Percentiles rank a stretch among this genome's conserved stretches.
phyloP scores from a whole-genome alignment of 1,140 invertebrate genomes.

The Panagrolaimus sp. region DNA sequence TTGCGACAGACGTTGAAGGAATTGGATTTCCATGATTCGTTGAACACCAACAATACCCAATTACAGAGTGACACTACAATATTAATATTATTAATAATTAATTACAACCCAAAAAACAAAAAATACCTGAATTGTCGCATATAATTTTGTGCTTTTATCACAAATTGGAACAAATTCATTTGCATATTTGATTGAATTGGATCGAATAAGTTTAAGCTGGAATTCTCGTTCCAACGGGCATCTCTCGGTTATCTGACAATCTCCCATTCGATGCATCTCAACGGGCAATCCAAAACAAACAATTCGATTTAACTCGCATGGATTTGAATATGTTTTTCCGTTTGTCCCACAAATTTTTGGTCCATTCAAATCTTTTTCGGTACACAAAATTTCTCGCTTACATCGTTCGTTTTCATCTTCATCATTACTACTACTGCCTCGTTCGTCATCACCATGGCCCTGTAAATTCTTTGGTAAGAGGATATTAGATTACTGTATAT shows the following conservation, averaged over 20 bases:
- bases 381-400: slow-evolving; percentile 4
- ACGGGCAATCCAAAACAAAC: slow-evolving; percentile 7
- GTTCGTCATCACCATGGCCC: slow-evolving; percentile 6
- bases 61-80: slow-evolving; percentile 53
- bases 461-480: too few relatives aligned
- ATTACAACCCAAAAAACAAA: background rate
- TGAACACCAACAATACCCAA: slow-evolving; percentile 60
- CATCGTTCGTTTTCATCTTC: slow-evolving; percentile 14
- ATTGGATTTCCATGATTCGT: slow-evolving; percentile 56
- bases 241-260: slow-evolving; percentile 5
- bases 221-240: slow-evolving; percentile 7
- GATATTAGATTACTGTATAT: too few relatives aligned
- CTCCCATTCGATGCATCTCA: slow-evolving; percentile 10
- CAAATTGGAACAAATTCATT: slow-evolving; percentile 12
- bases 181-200: background rate
- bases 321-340: slow-evolving; percentile 13
- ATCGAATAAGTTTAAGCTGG: background rate
- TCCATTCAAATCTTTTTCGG: slow-evolving; percentile 8
- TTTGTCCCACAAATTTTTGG: slow-evolving; percentile 7
- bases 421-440: too few relatives aligned
- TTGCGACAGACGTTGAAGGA: slow-evolving; percentile 50
- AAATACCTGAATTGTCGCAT: slow-evolving; percentile 1
- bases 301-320: background rate
- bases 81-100: background rate
- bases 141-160: background rate